phyloP scores from a whole-genome alignment of 2,797 vertebrate genomes.

The Tenualosa ilisha region DNA sequence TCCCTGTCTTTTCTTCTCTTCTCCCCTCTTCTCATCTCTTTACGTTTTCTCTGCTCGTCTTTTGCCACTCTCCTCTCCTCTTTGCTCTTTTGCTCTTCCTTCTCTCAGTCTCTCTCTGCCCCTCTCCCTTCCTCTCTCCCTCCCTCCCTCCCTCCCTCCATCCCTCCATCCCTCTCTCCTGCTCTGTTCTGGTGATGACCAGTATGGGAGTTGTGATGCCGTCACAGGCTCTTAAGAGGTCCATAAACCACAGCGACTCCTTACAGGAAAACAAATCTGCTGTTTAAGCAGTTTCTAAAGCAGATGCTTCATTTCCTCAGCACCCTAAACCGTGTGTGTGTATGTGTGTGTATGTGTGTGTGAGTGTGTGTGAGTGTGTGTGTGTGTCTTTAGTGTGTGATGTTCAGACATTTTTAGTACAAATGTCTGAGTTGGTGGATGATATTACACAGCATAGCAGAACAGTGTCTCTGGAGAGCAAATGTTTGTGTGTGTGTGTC shows the following conservation, averaged over 20 bases:
- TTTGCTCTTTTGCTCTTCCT: no score
- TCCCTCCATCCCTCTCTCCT: slow-evolving; percentile 29
- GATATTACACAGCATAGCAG: no score
- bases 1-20: no score
- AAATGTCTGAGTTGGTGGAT: neutral
- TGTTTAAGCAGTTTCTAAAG: neutral
- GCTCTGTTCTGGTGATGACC: slow-evolving; percentile 40
- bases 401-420: neutral
- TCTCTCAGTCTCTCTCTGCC: neutral
- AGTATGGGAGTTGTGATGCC: neutral
- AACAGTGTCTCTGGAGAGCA: neutral
- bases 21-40: no score
- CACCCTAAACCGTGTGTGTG: neutral
- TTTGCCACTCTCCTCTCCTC: no score
- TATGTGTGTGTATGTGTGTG: neutral
- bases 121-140: neutral
- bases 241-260: neutral
- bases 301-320: neutral
- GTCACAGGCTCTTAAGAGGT: neutral
- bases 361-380: neutral
- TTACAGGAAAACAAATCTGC: neutral
- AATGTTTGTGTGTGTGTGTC: neutral
- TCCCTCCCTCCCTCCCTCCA: neutral
- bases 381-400: neutral
- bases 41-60: no score